Evolutionary conservation across 2,113 vertebrate species (phyloP).

Genomic region (Ancistrus triradiatus): DNA sequence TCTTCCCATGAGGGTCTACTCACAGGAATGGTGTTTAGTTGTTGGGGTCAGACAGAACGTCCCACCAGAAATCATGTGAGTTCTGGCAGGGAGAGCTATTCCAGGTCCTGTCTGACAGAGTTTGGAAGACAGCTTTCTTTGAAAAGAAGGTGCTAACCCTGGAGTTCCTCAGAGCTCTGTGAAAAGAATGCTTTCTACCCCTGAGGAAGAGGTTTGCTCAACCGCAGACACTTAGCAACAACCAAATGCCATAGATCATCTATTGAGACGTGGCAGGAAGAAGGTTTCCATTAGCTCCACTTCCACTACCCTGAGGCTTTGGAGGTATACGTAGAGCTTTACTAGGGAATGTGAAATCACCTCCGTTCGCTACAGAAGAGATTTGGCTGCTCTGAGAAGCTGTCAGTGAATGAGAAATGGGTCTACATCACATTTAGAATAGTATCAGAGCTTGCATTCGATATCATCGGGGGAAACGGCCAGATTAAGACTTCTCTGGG

Average conservation of each 20-base stretch:
- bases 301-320: slow-evolving; percentile 21
- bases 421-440: background rate
- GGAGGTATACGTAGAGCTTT: slow-evolving; percentile 24
- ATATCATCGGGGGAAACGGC: background rate
- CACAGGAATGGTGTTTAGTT: slow-evolving; percentile 9
- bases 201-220: slow-evolving; percentile 7
- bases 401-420: background rate
- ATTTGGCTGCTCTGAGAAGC: background rate
- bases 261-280: slow-evolving; percentile 35
- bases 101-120: background rate
- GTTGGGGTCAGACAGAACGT: slow-evolving; percentile 8
- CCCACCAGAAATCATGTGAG: slow-evolving; percentile 7
- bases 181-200: background rate
- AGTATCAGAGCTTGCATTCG: background rate
- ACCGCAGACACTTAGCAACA: slow-evolving; percentile 30
- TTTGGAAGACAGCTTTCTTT: background rate
- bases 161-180: slow-evolving; percentile 10
- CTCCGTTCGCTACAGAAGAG: slow-evolving; percentile 4
- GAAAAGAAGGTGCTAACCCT: slow-evolving; percentile 13
- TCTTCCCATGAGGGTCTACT: too few relatives aligned
- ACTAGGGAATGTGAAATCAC: slow-evolving; percentile 23
- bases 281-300: slow-evolving; percentile 29
- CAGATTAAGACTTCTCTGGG: background rate
- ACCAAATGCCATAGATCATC: slow-evolving; percentile 32
- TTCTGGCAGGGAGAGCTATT: too few relatives aligned